These are phyloP conservation scores for Apis dorsata DNA, from an alignment of 1,140 invertebrate genomes.

Conservation along the genomic window DNA sequence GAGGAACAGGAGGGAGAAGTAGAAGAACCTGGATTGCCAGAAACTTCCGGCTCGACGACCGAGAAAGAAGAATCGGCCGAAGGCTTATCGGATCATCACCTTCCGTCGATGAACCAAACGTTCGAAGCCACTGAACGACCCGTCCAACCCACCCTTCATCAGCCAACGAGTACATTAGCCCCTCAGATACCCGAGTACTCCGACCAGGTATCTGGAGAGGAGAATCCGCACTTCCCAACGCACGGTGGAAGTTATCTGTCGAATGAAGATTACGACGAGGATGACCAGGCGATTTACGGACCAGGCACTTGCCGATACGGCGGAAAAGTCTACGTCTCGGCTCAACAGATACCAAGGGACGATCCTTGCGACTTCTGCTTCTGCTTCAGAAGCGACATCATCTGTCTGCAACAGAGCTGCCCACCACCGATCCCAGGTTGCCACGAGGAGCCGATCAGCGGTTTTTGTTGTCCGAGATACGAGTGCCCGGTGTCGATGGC, in stretches of 20 bases:
- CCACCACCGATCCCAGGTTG: conserved; percentile 95
- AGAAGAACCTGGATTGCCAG: conserved; percentile 61
- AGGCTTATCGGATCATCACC: conserved; percentile 43
- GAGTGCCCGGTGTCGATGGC: conserved; percentile 94
- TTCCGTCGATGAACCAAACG: conserved; percentile 45
- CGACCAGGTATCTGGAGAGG: conserved; percentile 67
- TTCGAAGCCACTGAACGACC: conserved; percentile 32
- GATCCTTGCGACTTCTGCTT: conserved; percentile 98
- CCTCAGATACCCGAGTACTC: conserved; percentile 67
- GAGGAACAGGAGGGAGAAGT: conserved; percentile 45
- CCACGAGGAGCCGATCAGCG: conserved; percentile 93
- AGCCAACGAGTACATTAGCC: not conserved
- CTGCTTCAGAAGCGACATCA: conserved; percentile 97
- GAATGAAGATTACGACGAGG: conserved; percentile 85
- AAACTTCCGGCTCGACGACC: conserved; percentile 45
- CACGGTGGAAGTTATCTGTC: conserved; percentile 70
- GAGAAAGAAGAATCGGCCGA: conserved; percentile 61
- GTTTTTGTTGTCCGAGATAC: conserved; percentile 96
- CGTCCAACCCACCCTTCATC: not conserved
- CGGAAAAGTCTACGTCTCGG: conserved; percentile 94
- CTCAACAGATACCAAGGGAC: conserved; percentile 95
- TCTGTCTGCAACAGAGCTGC: conserved; percentile 96
- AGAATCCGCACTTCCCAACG: conserved; percentile 73
- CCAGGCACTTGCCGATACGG: conserved; percentile 94
- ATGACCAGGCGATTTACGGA: conserved; percentile 88